phyloP scores from a whole-genome alignment of 2,797 vertebrate species.

The Spinus olivaceus region DNA sequence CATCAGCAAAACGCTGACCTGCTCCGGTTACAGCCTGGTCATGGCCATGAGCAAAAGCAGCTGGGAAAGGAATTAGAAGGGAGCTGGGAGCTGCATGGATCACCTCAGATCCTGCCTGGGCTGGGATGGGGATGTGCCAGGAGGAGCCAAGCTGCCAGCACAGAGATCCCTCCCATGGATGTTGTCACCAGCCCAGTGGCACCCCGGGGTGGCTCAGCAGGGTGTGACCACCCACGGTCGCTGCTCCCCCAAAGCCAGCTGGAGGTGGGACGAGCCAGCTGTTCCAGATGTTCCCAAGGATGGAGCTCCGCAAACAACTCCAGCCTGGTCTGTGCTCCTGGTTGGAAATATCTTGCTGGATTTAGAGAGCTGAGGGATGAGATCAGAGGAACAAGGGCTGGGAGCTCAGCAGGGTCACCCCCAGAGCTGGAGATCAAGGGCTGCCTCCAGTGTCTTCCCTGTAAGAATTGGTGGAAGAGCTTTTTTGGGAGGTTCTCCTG shows the following conservation, averaged over 20 bases:
- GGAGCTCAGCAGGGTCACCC: background rate
- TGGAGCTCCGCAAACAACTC: background rate
- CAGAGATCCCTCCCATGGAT: too few species aligned
- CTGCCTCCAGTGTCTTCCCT: background rate
- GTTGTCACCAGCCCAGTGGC: too few species aligned
- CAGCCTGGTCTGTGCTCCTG: fast-evolving
- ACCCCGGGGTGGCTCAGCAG: too few species aligned
- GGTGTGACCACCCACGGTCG: fast-evolving
- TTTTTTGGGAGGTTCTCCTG: background rate
- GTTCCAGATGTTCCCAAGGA: background rate
- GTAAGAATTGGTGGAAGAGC: background rate
- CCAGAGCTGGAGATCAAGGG: background rate
- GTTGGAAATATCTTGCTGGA: background rate
- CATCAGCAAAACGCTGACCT: constrained; percentile 40
- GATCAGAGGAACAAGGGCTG: background rate
- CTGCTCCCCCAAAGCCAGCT: background rate
- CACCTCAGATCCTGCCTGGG: background rate
- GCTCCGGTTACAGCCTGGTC: constrained; percentile 57
- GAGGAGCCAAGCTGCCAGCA: background rate
- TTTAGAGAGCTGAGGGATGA: background rate
- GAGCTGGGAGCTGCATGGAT: background rate
- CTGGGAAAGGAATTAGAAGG: constrained; percentile 64
- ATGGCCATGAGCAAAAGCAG: constrained; percentile 50
- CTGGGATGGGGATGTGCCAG: fast-evolving
- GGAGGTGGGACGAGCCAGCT: background rate